A percentile compares a stretch with the other conserved stretches of the same genome.
Evolutionary conservation across 2,797 vertebrate genomes (phyloP).

Genomic region (Remorina albescens): DNA sequence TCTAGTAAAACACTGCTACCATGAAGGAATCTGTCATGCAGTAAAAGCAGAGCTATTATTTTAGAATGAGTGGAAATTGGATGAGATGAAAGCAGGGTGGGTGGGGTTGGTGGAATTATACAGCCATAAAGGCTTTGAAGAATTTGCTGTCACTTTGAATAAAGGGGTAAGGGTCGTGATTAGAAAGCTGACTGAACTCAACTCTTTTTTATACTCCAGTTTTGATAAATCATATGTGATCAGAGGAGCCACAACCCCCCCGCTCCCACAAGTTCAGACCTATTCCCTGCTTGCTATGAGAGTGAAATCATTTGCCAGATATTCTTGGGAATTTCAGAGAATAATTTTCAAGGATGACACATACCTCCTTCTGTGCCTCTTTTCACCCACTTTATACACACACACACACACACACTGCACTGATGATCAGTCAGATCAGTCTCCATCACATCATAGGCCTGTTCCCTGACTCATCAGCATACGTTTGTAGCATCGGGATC

Average conservation of each 20-base stretch:
- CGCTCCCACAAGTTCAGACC: constrained; percentile 25
- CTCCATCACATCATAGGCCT: constrained; percentile 73
- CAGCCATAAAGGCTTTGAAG: constrained; percentile 66
- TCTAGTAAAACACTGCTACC: constrained; percentile 22
- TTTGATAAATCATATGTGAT: constrained; percentile 73
- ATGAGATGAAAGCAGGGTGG: constrained; percentile 47
- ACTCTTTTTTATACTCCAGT: constrained; percentile 48
- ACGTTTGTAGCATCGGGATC: constrained; percentile 68
- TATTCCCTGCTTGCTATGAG: constrained; percentile 32
- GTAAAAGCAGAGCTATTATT: constrained; percentile 50
- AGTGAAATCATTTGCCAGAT: constrained; percentile 35
- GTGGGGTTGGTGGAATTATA: constrained; percentile 47
- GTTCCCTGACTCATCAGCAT: constrained; percentile 79
- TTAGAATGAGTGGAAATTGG: constrained; percentile 42
- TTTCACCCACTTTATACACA: constrained; percentile 6
- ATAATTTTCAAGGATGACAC: constrained; percentile 62
- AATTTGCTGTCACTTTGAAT: constrained; percentile 67
- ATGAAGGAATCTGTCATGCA: constrained; percentile 33
- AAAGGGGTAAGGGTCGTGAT: constrained; percentile 57
- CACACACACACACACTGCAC: constrained; percentile 28
- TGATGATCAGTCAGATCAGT: constrained; percentile 68
- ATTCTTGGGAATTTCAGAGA: constrained; percentile 47
- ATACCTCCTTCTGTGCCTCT: constrained; percentile 37
- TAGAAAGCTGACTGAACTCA: constrained; percentile 55
- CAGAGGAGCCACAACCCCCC: constrained; percentile 35